Evolutionary conservation across 2,797 vertebrate species (phyloP).

Genomic region (Mormyrus proboscirostris): DNA sequence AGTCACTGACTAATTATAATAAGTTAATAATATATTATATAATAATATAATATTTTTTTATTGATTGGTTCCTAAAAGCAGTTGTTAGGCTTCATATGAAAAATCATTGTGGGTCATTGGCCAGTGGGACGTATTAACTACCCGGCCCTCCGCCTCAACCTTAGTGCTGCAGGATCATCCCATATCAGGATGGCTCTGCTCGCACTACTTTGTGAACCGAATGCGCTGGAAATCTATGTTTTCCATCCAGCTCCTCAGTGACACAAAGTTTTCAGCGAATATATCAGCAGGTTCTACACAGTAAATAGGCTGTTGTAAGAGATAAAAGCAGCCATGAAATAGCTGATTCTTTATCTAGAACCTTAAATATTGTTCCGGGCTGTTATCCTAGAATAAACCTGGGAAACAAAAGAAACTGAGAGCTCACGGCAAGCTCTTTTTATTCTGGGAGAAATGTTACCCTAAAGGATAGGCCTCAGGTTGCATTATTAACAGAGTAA

Average conservation of each 20-base stretch:
- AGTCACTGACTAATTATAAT: conserved; percentile 29
- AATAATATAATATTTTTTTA: conserved; percentile 54
- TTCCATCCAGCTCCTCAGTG: not conserved
- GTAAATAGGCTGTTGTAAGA: conserved; percentile 35
- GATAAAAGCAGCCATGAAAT: conserved; percentile 37
- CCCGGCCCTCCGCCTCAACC: not conserved
- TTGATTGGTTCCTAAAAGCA: conserved; percentile 62
- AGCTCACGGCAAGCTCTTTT: conserved; percentile 49
- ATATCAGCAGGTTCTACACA: not conserved
- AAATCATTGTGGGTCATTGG: conserved; percentile 39
- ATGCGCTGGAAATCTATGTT: not conserved
- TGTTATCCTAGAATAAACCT: conserved; percentile 49
- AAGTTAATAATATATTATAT: not conserved
- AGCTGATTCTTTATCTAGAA: conserved; percentile 36
- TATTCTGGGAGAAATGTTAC: conserved; percentile 30
- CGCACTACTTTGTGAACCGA: not conserved
- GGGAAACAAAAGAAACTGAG: conserved; percentile 47
- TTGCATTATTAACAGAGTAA: conserved; percentile 38
- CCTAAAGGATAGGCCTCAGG: conserved; percentile 48
- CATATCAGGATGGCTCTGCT: not conserved
- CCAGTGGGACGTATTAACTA: conserved; percentile 28
- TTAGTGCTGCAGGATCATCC: not conserved
- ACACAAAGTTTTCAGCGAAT: not conserved
- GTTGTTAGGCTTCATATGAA: conserved; percentile 62
- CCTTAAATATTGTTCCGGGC: conserved; percentile 37